Evolutionary conservation across 2,888 invertebrate species (phyloP), one percentile per base, ranked within the genome.

Genomic region (Holacanthella duospinosa): DNA sequence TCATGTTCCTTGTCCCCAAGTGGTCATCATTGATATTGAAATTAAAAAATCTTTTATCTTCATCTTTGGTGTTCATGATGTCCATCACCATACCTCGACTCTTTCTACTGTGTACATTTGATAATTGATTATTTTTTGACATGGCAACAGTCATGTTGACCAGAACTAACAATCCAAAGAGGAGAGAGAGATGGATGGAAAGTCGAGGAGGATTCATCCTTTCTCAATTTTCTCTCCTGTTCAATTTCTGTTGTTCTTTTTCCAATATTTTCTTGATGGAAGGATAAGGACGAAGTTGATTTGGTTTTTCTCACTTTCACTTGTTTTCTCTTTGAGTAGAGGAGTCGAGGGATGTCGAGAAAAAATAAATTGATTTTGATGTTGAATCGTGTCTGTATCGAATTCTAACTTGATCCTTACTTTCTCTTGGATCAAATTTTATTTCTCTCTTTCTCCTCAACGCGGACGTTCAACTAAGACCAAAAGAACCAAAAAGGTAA

Each of bases 331-430:
- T 21, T 21, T 21, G 21, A 21, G 48, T n/a, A 48, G 21, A 48
- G 48, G 21, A 48, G 48, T 48, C 48, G 48, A 21, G 48, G 48
- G 48, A 48, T 48, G 16, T 48, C 6, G 48, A 48, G 16, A 9
- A 48, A 48, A 48, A 48, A 21, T 48, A 48, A 48, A 48, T 48
- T 48, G 48, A 48, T 48, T 48, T 48, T 48, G 48, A 48, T 48
- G 48, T 48, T 48, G 48, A 21, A 21, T n/a, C 21, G 48, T 48
- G 48, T 48, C 16, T 48, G 48, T 48, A 48, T 48, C 48, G 48
- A 48, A 48, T 48, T 48, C 16, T 48, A 48, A 48, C 16, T 48
- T 48, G 48, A 48, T 48, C 48, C 36, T 36, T 36, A 6, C 36
- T 36, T 36, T 48, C n/a, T 21, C 48, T 21, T 16, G 48, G 48